A percentile compares a stretch with the other conserved stretches of the same genome.
Evolutionary conservation across 2,797 vertebrate species (phyloP).

Genomic region (Microctenopoma steveboyesi): DNA sequence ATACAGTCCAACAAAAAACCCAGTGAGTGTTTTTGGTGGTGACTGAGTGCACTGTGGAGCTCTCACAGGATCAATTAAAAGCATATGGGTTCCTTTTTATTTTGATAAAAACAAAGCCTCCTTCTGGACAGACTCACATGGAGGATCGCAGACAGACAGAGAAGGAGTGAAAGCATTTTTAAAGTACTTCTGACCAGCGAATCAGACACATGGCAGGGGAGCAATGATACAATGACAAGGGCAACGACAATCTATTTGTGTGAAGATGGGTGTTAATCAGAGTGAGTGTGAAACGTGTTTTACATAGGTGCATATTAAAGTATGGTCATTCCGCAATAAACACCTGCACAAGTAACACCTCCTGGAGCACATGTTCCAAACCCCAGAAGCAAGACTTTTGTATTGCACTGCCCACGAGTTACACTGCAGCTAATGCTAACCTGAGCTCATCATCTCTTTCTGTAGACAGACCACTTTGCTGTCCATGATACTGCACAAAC

Average conservation of each 20-base stretch:
- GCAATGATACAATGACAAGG: constrained; percentile 16
- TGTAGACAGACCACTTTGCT: neutral
- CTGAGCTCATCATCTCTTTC: neutral
- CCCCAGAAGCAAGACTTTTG: neutral
- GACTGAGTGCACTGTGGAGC: constrained; percentile 21
- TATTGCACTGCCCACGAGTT: neutral
- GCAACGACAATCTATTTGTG: neutral
- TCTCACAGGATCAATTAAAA: constrained; percentile 28
- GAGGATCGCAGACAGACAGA: constrained; percentile 4
- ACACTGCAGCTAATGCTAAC: neutral
- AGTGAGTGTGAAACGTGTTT: neutral
- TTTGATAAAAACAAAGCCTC: constrained; percentile 48
- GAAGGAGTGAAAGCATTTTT: neutral
- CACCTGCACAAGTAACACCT: neutral
- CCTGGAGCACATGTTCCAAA: neutral
- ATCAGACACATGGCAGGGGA: constrained; percentile 3
- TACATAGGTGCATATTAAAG: neutral
- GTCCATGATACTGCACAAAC: neutral
- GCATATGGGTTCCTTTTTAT: constrained; percentile 28
- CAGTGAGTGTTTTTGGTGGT: constrained; percentile 12
- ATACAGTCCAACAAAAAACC: constrained; percentile 6
- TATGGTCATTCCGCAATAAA: neutral
- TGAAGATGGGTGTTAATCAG: neutral
- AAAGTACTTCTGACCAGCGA: constrained; percentile 13
- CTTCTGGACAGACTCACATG: constrained; percentile 25